Conservation (phyloP, 1,140 invertebrate species). For the Bacillus rossius region DNA sequence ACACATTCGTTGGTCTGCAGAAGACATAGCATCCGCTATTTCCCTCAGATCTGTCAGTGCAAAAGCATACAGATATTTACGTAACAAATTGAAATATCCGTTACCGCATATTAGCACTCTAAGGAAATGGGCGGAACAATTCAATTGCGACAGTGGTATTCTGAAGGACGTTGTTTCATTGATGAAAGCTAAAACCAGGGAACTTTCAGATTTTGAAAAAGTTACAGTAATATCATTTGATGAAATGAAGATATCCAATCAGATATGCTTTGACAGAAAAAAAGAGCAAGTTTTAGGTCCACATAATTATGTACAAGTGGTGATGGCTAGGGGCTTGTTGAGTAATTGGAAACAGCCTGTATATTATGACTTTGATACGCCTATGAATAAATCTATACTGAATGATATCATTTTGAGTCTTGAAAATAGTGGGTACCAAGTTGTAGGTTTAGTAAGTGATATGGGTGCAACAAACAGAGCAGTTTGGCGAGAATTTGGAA, state of each 20-base stretch:
- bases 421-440: neutral
- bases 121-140: too few species aligned
- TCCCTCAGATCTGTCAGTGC: too few species aligned
- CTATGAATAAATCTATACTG: slow-evolving; percentile 24
- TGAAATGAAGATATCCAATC: slow-evolving; percentile 16
- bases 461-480: slow-evolving; percentile 11
- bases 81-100: too few species aligned
- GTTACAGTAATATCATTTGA: slow-evolving; percentile 22
- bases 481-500: slow-evolving; percentile 6
- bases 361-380: slow-evolving; percentile 30
- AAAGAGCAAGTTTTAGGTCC: slow-evolving; percentile 17
- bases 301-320: slow-evolving; percentile 14
- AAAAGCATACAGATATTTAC: too few species aligned
- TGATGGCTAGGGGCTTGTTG: slow-evolving; percentile 23
- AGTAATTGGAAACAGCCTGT: slow-evolving; percentile 36
- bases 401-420: slow-evolving; percentile 16
- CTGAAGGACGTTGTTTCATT: too few species aligned
- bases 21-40: too few species aligned
- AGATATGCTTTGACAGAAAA: slow-evolving; percentile 10
- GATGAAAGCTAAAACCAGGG: neutral
- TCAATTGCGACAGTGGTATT: too few species aligned
- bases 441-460: slow-evolving; percentile 2
- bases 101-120: too few species aligned
- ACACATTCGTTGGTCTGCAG: too few species aligned
- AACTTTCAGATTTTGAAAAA: too few species aligned